Conservation (phyloP, 1,140 invertebrate species). For the Danaus plexippus region DNA sequence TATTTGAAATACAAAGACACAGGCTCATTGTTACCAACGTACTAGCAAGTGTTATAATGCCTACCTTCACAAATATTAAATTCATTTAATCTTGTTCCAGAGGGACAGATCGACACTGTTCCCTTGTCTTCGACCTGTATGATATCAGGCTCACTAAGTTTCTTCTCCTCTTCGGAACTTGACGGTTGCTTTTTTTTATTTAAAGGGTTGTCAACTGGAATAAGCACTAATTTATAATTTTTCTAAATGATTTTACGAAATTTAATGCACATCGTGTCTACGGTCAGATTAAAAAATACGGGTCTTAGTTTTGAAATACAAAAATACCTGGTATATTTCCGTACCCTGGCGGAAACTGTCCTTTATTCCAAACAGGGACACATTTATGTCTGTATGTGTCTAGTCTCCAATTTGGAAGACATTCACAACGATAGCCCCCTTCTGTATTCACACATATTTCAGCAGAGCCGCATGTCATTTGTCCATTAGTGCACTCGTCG, state of each 20-base stretch:
- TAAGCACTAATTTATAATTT: background rate
- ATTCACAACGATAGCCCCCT: conserved; percentile 81
- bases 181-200: conserved; percentile 23
- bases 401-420: conserved; percentile 79
- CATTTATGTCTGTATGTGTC: conserved; percentile 61
- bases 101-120: conserved; percentile 40
- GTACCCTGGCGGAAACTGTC: conserved; percentile 44
- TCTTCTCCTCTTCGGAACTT: conserved; percentile 19
- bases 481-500: conserved; percentile 79
- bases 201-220: conserved; percentile 24
- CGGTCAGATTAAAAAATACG: conserved; percentile 2
- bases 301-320: background rate
- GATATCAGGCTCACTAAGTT: conserved; percentile 33
- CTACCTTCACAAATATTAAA: conserved; percentile 61
- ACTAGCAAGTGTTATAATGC: background rate
- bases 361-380: conserved; percentile 29
- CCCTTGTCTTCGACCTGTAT: conserved; percentile 29
- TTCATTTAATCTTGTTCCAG: conserved; percentile 62
- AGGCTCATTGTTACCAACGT: too few relatives aligned
- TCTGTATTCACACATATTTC: conserved; percentile 78
- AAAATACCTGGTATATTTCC: conserved; percentile 44
- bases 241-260: too few relatives aligned
- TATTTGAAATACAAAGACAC: too few relatives aligned
- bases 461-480: conserved; percentile 70
- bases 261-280: too few relatives aligned